These are phyloP conservation scores for Paelopatides confundens DNA, from an alignment of 53 echinoderm and acorn worm species.

Conservation along the genomic window DNA sequence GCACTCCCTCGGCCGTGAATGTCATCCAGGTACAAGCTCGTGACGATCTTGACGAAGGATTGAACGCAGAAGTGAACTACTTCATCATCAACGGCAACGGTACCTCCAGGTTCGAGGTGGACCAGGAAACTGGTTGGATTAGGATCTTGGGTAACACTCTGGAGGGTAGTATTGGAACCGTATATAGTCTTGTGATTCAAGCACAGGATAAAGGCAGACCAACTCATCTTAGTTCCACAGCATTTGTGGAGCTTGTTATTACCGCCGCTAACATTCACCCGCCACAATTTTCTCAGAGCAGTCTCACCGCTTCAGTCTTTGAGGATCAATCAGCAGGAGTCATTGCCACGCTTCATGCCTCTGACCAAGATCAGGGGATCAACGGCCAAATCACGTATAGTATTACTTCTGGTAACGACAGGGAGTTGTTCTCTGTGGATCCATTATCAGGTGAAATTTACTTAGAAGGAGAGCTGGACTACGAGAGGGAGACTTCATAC, in stretches of 20 bases:
- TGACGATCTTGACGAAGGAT: slow-evolving; percentile 77
- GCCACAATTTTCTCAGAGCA: slow-evolving; percentile 66
- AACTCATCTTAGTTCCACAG: slow-evolving; percentile 50
- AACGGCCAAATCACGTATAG: slow-evolving; percentile 86
- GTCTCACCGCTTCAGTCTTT: slow-evolving; percentile 54
- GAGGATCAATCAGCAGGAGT: slow-evolving; percentile 70
- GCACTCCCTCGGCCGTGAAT: slow-evolving; percentile 12
- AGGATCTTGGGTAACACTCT: slow-evolving; percentile 53
- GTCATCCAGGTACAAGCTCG: slow-evolving; percentile 80
- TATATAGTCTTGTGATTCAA: slow-evolving; percentile 69
- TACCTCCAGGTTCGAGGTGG: slow-evolving; percentile 80
- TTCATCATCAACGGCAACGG: slow-evolving; percentile 86
- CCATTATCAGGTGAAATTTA: slow-evolving; percentile 67
- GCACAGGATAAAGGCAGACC: slow-evolving; percentile 77
- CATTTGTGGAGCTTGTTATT: slow-evolving; percentile 67
- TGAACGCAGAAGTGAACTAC: slow-evolving; percentile 83
- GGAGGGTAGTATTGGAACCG: slow-evolving; percentile 62
- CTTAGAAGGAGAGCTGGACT: slow-evolving; percentile 74
- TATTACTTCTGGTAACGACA: slow-evolving; percentile 69
- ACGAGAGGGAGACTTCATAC: slow-evolving; percentile 68
- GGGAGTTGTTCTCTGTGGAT: slow-evolving; percentile 73
- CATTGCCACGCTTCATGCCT: slow-evolving; percentile 64
- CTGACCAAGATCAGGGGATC: slow-evolving; percentile 79
- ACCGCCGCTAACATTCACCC: slow-evolving; percentile 73
- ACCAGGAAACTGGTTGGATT: slow-evolving; percentile 82